Percentiles rank a stretch among this genome's conserved stretches.
Evolutionary conservation across 2,888 invertebrate genomes (phyloP).

Genomic region (Dynastes grantii): DNA sequence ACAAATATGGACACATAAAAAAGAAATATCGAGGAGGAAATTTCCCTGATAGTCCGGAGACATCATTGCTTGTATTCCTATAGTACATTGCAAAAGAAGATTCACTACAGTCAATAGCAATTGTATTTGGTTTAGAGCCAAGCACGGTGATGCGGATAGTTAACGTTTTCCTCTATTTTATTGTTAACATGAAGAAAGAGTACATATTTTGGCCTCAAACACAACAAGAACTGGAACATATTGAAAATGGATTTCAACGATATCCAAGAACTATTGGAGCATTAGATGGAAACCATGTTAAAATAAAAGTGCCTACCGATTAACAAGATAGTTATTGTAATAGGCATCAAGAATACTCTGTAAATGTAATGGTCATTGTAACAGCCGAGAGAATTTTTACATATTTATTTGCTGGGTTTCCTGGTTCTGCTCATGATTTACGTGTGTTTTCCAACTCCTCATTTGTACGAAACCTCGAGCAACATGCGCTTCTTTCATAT

Average conservation of each 20-base stretch:
- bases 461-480: neutral
- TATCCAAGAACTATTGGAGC: too few relatives aligned
- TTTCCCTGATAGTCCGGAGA: neutral
- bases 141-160: neutral
- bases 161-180: neutral
- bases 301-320: neutral
- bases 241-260: too few relatives aligned
- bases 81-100: neutral
- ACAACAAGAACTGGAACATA: neutral
- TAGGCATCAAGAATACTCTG: neutral
- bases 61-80: neutral
- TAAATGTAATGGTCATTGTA: neutral
- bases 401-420: too few relatives aligned
- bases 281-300: too few relatives aligned
- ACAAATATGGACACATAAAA: neutral
- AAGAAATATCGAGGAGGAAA: neutral
- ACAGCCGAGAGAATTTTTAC: neutral
- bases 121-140: neutral
- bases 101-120: neutral
- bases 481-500: neutral
- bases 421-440: neutral
- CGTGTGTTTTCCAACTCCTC: neutral
- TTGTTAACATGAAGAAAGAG: neutral
- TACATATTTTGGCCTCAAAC: neutral
- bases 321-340: neutral